Evolutionary conservation across 2,113 vertebrate genomes (phyloP), one percentile per base, ranked within the genome.

Genomic region (Python bivittatus): DNA sequence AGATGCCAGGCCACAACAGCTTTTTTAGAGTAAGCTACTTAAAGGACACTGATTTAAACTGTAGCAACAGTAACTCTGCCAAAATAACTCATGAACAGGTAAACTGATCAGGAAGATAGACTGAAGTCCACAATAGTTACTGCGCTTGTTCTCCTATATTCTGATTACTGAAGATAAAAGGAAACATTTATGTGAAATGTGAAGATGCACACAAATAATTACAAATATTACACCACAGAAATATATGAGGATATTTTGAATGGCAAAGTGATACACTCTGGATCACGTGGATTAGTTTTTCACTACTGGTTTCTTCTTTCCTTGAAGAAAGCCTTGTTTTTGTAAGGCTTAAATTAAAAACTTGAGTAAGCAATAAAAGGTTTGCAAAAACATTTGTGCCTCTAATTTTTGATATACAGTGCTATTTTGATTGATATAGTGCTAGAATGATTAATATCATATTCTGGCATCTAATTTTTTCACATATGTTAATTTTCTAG

Each of bases 231-330:
- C 93, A 94, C 96, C 95, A 95, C 91, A 86, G 95, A 84, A 23
- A 92, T 93, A 96, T 96, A 96, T 88, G 95, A 90, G 93, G 93
- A 72, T 92, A 91, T 95, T 95, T 95, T 93, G 94, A 94, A 64
- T 92, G 90, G 89, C 86, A 56, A 90, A 92, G 91, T 92, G 72
- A 89, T 29, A 27, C 27, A 29, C 8, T 64, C 0, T 1, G 27
- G 33, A 0, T 0, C 4, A 17, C 12, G 2, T 91, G 29, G 33
- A 33, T 58, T 72, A 42, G 88, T 86, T 38, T 91, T 0, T 0
- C 88, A 90, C 57, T 1, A 64, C 89, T 25, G 60, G 72, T 22
- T 79, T 0, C 79, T 53, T 23, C 9, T 27, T 88, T 23, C 25
- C 42, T 42, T 42, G 8, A 11, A 52, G 83, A 54, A 23, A 57